phyloP scores from a whole-genome alignment of 64 coral and sea anemone genomes.

The Orbicella faveolata region DNA sequence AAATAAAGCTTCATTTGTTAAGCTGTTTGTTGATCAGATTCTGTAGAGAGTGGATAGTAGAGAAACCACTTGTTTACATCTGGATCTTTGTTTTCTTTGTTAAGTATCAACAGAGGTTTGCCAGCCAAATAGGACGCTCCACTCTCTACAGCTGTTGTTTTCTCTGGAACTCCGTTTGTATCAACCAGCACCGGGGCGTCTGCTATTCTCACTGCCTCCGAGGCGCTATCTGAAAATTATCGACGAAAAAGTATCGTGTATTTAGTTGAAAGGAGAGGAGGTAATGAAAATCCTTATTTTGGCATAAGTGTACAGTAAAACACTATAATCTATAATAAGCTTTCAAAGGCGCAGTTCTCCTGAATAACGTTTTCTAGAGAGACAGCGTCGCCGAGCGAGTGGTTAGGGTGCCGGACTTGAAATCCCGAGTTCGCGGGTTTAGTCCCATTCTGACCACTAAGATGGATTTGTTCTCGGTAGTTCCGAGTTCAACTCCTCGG shows the following conservation, averaged over 20 bases:
- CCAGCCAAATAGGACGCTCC: slow-evolving; percentile 24
- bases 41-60: slow-evolving; percentile 24
- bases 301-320: too few relatives aligned
- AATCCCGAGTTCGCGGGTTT: too few relatives aligned
- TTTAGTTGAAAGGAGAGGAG: too few relatives aligned
- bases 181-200: slow-evolving; percentile 6
- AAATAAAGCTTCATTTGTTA: not conserved
- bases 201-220: slow-evolving; percentile 2
- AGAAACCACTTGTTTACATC: slow-evolving; percentile 38
- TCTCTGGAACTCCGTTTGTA: slow-evolving; percentile 26
- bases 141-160: slow-evolving; percentile 40
- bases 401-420: too few relatives aligned
- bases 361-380: too few relatives aligned
- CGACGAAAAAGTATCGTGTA: not conserved
- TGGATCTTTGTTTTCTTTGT: not conserved
- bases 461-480: too few relatives aligned
- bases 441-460: too few relatives aligned
- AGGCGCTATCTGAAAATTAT: not conserved
- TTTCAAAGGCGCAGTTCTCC: too few relatives aligned
- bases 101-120: slow-evolving; percentile 26
- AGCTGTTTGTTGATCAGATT: slow-evolving; percentile 14
- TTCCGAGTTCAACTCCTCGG: too few relatives aligned
- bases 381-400: too few relatives aligned
- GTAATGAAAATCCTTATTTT: too few relatives aligned
- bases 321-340: too few relatives aligned